Conservation (phyloP, 2,797 vertebrate genomes). For the Kryptopterus vitreolus region DNA sequence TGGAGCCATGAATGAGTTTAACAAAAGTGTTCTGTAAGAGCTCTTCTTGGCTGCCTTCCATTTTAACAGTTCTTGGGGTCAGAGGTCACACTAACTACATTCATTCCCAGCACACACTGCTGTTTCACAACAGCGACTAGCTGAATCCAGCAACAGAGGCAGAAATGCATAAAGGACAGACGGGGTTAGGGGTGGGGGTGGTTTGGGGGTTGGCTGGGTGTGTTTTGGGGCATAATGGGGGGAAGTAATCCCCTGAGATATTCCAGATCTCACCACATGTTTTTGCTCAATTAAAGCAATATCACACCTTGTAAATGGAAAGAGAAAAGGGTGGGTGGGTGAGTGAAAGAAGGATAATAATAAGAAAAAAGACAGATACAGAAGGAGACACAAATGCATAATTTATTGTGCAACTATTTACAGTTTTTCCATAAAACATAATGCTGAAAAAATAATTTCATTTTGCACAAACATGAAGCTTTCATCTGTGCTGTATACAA, state of each 20-base stretch:
- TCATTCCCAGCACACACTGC: constrained; percentile 97
- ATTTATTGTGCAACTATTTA: constrained; percentile 49
- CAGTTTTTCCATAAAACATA: constrained; percentile 54
- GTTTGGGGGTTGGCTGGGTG: constrained; percentile 1
- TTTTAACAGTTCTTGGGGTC: constrained; percentile 97
- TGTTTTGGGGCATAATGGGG: background rate
- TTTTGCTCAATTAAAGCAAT: constrained; percentile 99
- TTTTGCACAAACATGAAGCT: constrained; percentile 58
- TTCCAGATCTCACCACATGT: constrained; percentile 99
- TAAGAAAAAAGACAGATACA: constrained; percentile 6
- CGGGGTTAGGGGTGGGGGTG: constrained; percentile 52
- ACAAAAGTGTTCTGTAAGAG: constrained; percentile 98
- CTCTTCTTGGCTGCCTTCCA: constrained; percentile 96
- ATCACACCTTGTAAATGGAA: constrained; percentile 91
- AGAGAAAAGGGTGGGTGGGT: constrained; percentile 63
- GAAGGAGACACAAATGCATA: constrained; percentile 27
- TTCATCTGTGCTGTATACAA: constrained; percentile 60
- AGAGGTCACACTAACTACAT: constrained; percentile 99
- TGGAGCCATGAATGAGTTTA: constrained; percentile 96
- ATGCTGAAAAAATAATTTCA: constrained; percentile 63
- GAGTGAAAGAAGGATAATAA: constrained; percentile 52
- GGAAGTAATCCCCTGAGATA: constrained; percentile 98
- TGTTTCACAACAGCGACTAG: constrained; percentile 90
- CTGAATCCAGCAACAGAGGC: constrained; percentile 50
- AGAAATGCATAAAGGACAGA: constrained; percentile 37